Percentiles rank a stretch among this genome's conserved stretches.
These are phyloP conservation scores for Hoplostethus mediterraneus DNA, from an alignment of 2,797 vertebrate species.

Conservation along the genomic window DNA sequence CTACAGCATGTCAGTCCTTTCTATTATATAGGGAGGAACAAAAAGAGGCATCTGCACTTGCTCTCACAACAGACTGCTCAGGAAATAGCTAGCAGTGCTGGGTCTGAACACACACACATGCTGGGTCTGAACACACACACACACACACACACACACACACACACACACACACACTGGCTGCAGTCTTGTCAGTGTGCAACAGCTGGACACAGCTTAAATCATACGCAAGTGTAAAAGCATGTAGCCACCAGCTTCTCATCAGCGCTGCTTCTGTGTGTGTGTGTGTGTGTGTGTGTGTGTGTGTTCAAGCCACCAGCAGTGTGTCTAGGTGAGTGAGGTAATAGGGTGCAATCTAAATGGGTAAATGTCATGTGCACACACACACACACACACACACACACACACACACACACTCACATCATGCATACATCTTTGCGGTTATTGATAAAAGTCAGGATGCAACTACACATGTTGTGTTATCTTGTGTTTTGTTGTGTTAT, in stretches of 20 bases:
- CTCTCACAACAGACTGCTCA: constrained; percentile 65
- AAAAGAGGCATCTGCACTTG: constrained; percentile 63
- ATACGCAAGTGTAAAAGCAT: constrained; percentile 65
- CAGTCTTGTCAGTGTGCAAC: constrained; percentile 64
- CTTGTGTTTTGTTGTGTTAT: too few species aligned
- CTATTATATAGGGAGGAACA: constrained; percentile 37
- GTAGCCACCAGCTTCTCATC: constrained; percentile 33
- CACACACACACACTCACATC: too few species aligned
- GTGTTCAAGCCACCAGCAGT: constrained; percentile 7
- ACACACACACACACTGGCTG: constrained; percentile 37
- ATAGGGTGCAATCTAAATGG: too few species aligned
- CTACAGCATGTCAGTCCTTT: constrained; percentile 30
- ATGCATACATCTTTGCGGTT: too few species aligned
- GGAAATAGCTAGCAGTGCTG: constrained; percentile 72
- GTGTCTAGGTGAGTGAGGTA: background rate
- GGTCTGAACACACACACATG: constrained; percentile 33
- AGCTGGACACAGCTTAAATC: constrained; percentile 69
- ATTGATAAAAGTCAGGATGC: too few species aligned
- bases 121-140: constrained; percentile 22
- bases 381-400: too few species aligned
- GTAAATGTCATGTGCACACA: too few species aligned
- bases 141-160: constrained; percentile 14
- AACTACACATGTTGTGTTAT: too few species aligned
- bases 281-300: constrained; percentile 22
- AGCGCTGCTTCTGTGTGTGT: constrained; percentile 19